Base-by-base conservation (phyloP, 1,140 invertebrate species). In the Eupeodes corollae region DNA sequence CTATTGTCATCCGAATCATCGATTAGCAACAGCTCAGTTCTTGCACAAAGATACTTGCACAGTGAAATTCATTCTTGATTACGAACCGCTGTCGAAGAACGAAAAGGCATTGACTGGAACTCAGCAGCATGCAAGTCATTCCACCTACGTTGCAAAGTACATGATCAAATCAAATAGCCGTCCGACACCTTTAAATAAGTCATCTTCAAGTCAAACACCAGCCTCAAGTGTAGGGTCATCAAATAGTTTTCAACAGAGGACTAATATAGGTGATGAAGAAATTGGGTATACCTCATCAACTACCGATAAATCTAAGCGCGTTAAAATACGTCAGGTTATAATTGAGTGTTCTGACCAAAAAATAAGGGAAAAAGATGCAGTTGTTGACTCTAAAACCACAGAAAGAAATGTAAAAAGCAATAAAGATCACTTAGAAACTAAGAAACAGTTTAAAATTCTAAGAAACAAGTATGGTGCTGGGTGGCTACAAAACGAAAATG, bases 11-110 rank as follows among this genome's bases (percentile, higher is more conserved):
- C 69, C 72, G 1, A 69, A 74, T 32, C 78, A 82, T 63, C 69
- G 79, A 37, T 50, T 67, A 48, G 56, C 72, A 5, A 73, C 75
- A 3, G 71, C 74, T 2, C 70, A 71, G 54, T 75, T 78, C 63
- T 61, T 83, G 10, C 73, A 79, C 61, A 69, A 71, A 47, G 75
- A 73, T 51, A 67, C 74, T 19, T 61, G 69, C 3, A 69, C 69
- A 30, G 69, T 72, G 19, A 73, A 76, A 63, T 81, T 82, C 63
- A 54, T 80, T 42, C 59, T 82, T 16, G 78, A 82, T 60, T 66
- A 69, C 51, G 47, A 67, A 19, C 62, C 68, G 0, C 53, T 81
- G 2, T 71, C 66, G 3, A 80, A 74, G 56, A 52, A 51, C 2
- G 79, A 82, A 54, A 75, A 71, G 52, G 50, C 61, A 11, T 35